A percentile compares a stretch with the other conserved stretches of the same genome.
Evolutionary conservation across 2,113 vertebrate species (phyloP).

Genomic region (Gavialis gangeticus): DNA sequence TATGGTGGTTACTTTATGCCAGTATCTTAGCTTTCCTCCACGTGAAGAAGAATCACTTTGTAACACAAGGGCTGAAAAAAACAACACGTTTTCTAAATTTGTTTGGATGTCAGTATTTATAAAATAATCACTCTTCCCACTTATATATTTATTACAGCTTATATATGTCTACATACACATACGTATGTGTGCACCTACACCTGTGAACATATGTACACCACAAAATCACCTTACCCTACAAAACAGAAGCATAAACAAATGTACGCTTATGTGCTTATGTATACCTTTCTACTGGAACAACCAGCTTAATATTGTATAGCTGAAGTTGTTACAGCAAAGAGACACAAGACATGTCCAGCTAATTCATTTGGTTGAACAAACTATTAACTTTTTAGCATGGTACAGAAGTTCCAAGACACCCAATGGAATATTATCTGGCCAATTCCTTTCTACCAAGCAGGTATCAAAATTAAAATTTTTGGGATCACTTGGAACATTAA

Average conservation of each 20-base stretch:
- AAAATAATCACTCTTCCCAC: background rate
- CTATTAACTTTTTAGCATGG: background rate
- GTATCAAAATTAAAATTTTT: background rate
- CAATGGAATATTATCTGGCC: background rate
- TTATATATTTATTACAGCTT: too few species aligned
- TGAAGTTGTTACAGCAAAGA: background rate
- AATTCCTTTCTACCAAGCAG: background rate
- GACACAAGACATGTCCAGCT: background rate
- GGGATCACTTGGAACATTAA: background rate
- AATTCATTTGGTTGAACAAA: background rate
- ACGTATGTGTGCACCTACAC: background rate
- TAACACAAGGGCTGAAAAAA: background rate
- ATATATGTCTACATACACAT: too few species aligned
- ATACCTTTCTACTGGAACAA: background rate
- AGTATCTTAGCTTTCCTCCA: background rate
- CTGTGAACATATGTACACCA: background rate
- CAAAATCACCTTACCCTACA: background rate
- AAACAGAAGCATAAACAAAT: conserved; percentile 6
- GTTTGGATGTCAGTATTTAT: background rate
- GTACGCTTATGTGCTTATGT: background rate
- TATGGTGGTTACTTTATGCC: background rate
- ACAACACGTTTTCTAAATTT: background rate
- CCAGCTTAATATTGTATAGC: conserved; percentile 12
- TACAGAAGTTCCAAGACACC: background rate
- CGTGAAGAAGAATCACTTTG: fast-evolving